Conservation (phyloP, 2,113 vertebrate species). For the Centropus unirufus region DNA sequence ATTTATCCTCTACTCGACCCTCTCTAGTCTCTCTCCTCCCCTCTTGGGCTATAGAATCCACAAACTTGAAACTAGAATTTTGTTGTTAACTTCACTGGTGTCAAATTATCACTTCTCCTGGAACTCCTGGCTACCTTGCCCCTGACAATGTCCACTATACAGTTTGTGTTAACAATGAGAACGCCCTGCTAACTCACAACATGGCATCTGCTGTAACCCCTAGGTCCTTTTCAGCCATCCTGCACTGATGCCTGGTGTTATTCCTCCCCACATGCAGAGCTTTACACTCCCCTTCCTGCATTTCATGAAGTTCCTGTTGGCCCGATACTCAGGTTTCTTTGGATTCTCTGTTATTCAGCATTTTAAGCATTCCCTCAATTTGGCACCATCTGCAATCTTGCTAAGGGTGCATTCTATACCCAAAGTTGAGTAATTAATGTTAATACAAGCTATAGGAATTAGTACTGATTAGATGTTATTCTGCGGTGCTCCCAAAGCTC, state of each 20-base stretch:
- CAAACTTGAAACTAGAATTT: not conserved
- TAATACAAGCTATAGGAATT: slow-evolving; percentile 53
- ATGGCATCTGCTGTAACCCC: not conserved
- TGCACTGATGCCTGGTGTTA: not conserved
- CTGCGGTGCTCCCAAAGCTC: slow-evolving; percentile 37
- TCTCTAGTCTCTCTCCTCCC: not conserved
- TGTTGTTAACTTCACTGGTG: not conserved
- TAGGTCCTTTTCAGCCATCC: not conserved
- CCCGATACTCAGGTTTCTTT: not conserved
- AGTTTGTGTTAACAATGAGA: not conserved
- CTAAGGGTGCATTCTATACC: slow-evolving; percentile 24
- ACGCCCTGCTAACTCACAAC: not conserved
- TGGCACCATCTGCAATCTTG: slow-evolving; percentile 1
- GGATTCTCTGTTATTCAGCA: not conserved
- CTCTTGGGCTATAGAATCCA: not conserved
- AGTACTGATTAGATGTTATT: slow-evolving; percentile 59
- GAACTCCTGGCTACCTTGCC: not conserved
- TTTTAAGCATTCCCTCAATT: not conserved
- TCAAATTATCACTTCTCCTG: not conserved
- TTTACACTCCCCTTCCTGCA: not conserved
- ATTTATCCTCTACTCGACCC: not conserved
- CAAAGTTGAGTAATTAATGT: slow-evolving; percentile 48
- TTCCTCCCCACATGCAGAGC: not conserved
- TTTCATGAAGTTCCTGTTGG: not conserved
- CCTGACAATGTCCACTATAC: accelerated